These are phyloP conservation scores for Hippocampus guttulatus DNA, from an alignment of 2,113 vertebrate species.

Conservation along the genomic window DNA sequence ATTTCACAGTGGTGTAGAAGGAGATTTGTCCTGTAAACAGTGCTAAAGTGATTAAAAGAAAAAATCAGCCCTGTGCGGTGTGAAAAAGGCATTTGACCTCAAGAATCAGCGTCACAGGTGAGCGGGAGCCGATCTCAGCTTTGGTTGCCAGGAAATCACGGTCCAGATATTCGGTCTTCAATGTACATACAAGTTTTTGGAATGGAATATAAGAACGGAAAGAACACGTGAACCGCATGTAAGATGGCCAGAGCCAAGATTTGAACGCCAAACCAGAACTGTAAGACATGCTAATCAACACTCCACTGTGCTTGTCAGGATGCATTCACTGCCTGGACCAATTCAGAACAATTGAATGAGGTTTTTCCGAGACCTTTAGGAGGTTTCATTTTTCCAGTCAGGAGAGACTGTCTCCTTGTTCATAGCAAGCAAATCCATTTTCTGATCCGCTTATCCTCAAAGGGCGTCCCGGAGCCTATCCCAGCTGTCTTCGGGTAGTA, in stretches of 20 bases:
- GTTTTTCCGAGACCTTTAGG: background rate
- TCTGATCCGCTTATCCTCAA: too few relatives aligned
- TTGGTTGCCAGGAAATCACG: too few relatives aligned
- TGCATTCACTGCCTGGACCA: background rate
- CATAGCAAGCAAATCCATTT: background rate
- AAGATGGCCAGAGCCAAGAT: background rate
- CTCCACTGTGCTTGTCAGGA: background rate
- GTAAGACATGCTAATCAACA: background rate
- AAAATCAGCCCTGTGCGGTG: background rate
- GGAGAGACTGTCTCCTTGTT: background rate
- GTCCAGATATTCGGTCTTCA: too few relatives aligned
- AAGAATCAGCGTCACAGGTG: too few relatives aligned
- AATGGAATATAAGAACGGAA: background rate
- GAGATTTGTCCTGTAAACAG: background rate
- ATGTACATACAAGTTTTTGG: background rate
- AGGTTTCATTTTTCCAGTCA: background rate
- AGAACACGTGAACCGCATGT: background rate
- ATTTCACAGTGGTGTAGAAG: background rate
- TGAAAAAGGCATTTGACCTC: background rate
- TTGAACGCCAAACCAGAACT: too few relatives aligned
- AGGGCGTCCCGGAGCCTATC: too few relatives aligned
- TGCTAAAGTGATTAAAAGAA: background rate
- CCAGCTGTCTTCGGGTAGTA: too few relatives aligned
- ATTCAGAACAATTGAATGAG: background rate
- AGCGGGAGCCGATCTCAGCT: too few relatives aligned